A percentile compares a stretch with the other conserved stretches of the same genome.
phyloP scores from a whole-genome alignment of 2,888 invertebrate genomes.

The Cryptocephalus moraei region DNA sequence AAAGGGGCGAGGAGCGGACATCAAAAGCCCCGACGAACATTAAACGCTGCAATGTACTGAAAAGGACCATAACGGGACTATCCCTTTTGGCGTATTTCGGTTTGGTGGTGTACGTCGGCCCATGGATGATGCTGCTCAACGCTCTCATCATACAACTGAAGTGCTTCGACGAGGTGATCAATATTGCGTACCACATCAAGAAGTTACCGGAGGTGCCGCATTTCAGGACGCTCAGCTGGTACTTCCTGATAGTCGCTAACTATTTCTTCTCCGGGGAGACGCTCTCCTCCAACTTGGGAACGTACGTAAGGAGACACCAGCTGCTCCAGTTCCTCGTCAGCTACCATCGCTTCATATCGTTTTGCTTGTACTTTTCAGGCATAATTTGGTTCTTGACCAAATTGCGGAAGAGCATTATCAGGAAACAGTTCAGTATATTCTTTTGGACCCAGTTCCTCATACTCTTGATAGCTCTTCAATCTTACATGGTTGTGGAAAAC shows the following conservation, averaged over 20 bases:
- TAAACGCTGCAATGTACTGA: conserved; percentile 67
- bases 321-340: conserved; percentile 75
- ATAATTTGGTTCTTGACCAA: conserved; percentile 96
- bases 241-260: conserved; percentile 92
- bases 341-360: conserved; percentile 94
- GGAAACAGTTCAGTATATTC: conserved; percentile 91
- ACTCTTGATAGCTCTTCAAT: conserved; percentile 92
- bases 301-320: conserved; percentile 31
- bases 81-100: conserved; percentile 86
- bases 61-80: conserved; percentile 88
- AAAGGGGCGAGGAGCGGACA: too few species aligned
- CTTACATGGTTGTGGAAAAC: conserved; percentile 94
- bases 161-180: conserved; percentile 98
- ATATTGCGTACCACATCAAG: conserved; percentile 95
- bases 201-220: conserved; percentile 81
- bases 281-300: conserved; percentile 66
- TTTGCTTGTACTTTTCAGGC: conserved; percentile 88
- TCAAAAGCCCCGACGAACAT: background rate
- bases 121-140: conserved; percentile 86
- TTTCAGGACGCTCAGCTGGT: conserved; percentile 89
- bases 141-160: conserved; percentile 92
- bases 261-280: conserved; percentile 99
- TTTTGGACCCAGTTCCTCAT: conserved; percentile 98
- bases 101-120: conserved; percentile 85
- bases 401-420: conserved; percentile 90